These are phyloP conservation scores for Panzeria rudis DNA, from an alignment of 2,888 invertebrate species.

Conservation along the genomic window DNA sequence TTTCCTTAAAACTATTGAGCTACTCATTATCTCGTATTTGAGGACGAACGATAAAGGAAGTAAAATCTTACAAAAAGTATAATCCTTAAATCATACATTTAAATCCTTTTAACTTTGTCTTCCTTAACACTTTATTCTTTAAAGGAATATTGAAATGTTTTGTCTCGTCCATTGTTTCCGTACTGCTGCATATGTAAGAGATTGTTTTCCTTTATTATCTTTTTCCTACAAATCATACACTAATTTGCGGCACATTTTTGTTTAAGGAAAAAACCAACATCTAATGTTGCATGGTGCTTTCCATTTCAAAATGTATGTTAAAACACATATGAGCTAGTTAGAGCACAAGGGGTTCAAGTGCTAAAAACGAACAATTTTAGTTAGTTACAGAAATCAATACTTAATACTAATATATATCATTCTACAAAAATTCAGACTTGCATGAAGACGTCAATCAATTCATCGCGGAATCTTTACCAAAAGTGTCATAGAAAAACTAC, in stretches of 20 bases:
- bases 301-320: too few relatives aligned
- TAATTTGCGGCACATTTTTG: constrained; percentile 3
- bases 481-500: too few relatives aligned
- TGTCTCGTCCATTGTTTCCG: neutral
- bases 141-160: neutral
- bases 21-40: neutral
- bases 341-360: too few relatives aligned
- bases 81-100: constrained; percentile 1
- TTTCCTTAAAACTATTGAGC: neutral
- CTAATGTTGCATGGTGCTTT: neutral
- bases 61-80: neutral
- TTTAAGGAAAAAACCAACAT: neutral
- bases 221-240: constrained; percentile 13
- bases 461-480: too few relatives aligned
- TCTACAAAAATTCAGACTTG: too few relatives aligned
- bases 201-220: constrained; percentile 28
- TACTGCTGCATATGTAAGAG: constrained; percentile 42
- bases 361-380: too few relatives aligned
- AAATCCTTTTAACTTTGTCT: neutral
- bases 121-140: neutral
- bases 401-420: too few relatives aligned
- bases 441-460: too few relatives aligned
- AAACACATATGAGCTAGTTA: too few relatives aligned
- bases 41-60: neutral
- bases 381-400: too few relatives aligned